These are phyloP conservation scores for Scaptomyza caliginosa DNA, from an alignment of 2,888 invertebrate genomes.

Conservation along the genomic window DNA sequence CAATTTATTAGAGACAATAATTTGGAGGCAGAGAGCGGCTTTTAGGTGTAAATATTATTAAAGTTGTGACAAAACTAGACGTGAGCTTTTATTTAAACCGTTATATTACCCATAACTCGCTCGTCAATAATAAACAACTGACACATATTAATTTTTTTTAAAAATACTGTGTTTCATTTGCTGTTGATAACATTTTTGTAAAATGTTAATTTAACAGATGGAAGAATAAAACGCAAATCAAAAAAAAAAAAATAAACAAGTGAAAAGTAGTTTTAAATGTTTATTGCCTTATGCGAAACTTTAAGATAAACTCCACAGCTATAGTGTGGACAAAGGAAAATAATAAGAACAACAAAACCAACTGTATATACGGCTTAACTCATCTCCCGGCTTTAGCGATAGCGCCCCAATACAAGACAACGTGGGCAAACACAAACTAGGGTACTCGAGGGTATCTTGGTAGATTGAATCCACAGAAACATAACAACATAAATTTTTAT, in stretches of 20 bases:
- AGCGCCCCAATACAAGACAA: conserved; percentile 1
- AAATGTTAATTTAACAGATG: conserved; percentile 25
- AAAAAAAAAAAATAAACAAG: conserved; percentile 31
- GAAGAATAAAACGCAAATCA: conserved; percentile 6
- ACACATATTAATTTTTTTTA: neutral
- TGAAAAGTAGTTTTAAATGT: conserved; percentile 3
- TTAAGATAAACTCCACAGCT: neutral
- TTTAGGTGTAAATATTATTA: neutral
- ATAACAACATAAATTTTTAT: conserved; percentile 27
- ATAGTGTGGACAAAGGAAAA: neutral
- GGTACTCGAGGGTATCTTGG: conserved; percentile 1
- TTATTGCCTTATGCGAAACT: neutral
- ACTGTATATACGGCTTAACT: neutral
- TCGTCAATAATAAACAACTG: neutral
- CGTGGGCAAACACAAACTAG: conserved; percentile 21
- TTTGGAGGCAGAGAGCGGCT: conserved; percentile 2
- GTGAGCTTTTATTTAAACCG: neutral
- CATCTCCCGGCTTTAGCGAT: neutral
- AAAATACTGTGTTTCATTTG: no score
- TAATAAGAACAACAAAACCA: neutral
- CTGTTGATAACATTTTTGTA: conserved; percentile 22
- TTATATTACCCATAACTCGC: neutral
- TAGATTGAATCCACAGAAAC: conserved; percentile 6
- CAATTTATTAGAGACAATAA: neutral
- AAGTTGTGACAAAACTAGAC: neutral